Evolutionary conservation across 2,113 vertebrate genomes (phyloP), one percentile per base, ranked within the genome.

Genomic region (Fregata magnificens): DNA sequence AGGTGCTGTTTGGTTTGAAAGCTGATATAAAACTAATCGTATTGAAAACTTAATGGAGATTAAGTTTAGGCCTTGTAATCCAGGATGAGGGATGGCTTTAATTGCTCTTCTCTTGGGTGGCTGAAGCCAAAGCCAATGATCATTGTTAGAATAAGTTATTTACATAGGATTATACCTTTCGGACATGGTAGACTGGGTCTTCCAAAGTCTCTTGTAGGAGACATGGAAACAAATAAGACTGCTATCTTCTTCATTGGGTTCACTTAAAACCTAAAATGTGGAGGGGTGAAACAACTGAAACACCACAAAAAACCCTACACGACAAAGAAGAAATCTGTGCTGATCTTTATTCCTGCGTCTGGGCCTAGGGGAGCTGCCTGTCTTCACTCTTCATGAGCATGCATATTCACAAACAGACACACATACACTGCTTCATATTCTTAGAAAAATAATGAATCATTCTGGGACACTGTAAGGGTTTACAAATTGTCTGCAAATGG

Each of bases 381-480:
- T 90, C 90, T 74, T 93, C 42, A 11, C 52, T 85, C 25, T 77
- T 67, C 52, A 24, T 77, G 63, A 88, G 69, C 42, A 13, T 92
- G 59, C 47, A 59, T 94, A 86, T 86, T 88, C 93, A 86, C 78
- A 86, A 49, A 73, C 44, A 65, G 70, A 74, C 58, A 47, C 56
- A 52, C 74, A 77, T 8, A 34, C 29, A 50, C 5, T n/a, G 40
- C 55, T 96, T 93, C 53, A 47, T 52, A 55, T 78, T 91, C 74
- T 93, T 86, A 80, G 71, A 82, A 91, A 89, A 95, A 71, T 50
- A 83, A 84, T 96, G 83, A 91, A 90, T 95, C 91, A 94, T 95
- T 91, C 56, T 91, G 88, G 74, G 93, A 84, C 58, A 45, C 44
- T 73, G 36, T 72, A 90, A 90, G 62, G 61, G 38, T 86, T 95